Evolutionary conservation across 2,113 vertebrate genomes (phyloP), one percentile per base, ranked within the genome.

Genomic region (Polypterus bichir): DNA sequence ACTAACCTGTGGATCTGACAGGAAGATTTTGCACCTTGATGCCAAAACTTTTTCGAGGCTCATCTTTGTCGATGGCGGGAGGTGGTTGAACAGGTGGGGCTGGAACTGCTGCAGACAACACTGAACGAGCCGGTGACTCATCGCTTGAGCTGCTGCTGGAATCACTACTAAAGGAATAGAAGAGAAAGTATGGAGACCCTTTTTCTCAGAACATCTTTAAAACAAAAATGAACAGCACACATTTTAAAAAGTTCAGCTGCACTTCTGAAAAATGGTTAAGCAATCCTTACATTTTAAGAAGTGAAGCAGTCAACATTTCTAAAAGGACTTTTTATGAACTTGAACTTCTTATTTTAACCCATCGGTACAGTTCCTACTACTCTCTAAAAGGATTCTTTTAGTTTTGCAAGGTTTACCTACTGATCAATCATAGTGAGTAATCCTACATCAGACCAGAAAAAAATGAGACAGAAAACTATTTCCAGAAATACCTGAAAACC

Each of bases 11-110:
- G 52, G 96, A 99, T 67, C 96, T 93, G 61, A 98, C 95, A 68
- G 96, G 96, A 75, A 99, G 92, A 83, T 99, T 99, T 74, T 99
- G 95, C 73, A 99, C 96, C 77, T 98, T 98, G 80, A 98, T 98
- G 73, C 96, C 96, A 75, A 97, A 99, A 74, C 96, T 99, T 82
- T 97, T 99, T 9, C 96, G 91, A 49, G 95, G 96, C 71, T 99
- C 96, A 79, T 99, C 95, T 74, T 97, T 98, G 78, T 98, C 96
- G 71, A 97, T 79, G 54, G 91, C 85, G 0, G 90, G 86, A 66
- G 94, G 83, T 70, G 93, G 79, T 78, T 93, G 91, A 67, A 91
- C 82, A 3, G 93, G 84, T 0, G 93, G 95, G 2, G 96, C 96
- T 0, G 93, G 94, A 44, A 99, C 89, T 2, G 96, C 95, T 1